phyloP scores from a whole-genome alignment of 2,797 vertebrate genomes.

The Notoglanidium macrostoma region DNA sequence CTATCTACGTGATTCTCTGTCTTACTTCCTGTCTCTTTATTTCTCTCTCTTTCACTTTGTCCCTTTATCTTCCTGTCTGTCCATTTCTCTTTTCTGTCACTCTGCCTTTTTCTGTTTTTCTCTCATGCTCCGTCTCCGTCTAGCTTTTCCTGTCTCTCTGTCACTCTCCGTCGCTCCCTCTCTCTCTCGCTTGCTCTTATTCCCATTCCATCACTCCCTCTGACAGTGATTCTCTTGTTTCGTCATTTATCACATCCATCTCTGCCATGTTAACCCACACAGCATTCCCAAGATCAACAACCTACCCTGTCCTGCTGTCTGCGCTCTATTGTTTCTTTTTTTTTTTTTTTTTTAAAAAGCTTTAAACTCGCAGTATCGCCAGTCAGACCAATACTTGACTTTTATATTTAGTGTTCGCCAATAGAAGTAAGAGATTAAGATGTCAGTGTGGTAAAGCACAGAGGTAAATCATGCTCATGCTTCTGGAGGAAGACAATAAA shows the following conservation, averaged over 20 bases:
- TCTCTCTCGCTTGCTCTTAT: not conserved
- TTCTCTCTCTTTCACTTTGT: not conserved
- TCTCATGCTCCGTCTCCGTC: not conserved
- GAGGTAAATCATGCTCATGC: constrained; percentile 2
- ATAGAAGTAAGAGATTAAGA: constrained; percentile 3
- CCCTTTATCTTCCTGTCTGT: not conserved
- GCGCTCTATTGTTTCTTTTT: not conserved
- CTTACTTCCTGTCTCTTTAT: not conserved
- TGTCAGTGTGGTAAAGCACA: not conserved
- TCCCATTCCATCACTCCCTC: constrained; percentile 8
- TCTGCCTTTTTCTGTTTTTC: not conserved
- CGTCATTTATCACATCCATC: constrained; percentile 22
- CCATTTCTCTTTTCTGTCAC: not conserved
- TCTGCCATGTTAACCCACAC: not conserved
- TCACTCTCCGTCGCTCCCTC: not conserved
- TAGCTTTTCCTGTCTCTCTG: constrained; percentile 51
- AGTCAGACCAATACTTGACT: not conserved
- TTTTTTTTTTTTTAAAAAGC: not conserved
- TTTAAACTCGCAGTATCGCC: not conserved
- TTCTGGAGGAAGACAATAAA: constrained; percentile 5
- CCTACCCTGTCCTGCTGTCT: not conserved
- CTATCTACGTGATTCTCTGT: not conserved
- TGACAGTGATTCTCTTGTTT: not conserved
- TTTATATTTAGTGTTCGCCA: constrained; percentile 2
- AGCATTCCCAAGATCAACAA: not conserved